Conservation (phyloP, 2,113 vertebrate genomes). For the Dasyornis broadbenti region DNA sequence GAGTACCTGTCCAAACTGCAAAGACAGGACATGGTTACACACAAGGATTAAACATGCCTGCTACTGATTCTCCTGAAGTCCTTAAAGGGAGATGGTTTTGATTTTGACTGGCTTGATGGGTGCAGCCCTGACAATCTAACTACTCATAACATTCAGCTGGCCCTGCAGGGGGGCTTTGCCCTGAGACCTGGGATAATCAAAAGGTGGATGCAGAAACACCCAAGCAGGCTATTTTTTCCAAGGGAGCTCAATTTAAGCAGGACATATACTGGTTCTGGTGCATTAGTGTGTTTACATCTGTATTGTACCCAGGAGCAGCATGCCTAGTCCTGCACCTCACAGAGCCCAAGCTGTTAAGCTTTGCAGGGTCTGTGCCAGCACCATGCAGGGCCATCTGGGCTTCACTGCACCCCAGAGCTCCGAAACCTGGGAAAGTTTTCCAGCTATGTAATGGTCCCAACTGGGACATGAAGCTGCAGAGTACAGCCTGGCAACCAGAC, state of each 20-base stretch:
- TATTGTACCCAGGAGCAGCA: rapidly evolving
- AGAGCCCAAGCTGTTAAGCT: background rate
- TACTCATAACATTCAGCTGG: background rate
- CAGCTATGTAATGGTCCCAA: background rate
- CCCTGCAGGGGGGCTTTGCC: background rate
- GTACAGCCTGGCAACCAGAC: background rate
- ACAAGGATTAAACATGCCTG: background rate
- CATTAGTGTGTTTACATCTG: background rate
- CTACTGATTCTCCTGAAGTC: background rate
- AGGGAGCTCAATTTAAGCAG: background rate
- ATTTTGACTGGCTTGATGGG: background rate
- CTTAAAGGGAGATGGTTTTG: background rate
- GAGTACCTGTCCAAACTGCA: constrained; percentile 66
- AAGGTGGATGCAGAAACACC: background rate
- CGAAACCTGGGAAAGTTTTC: background rate
- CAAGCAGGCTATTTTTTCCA: background rate
- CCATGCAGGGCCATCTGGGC: background rate
- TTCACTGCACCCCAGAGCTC: background rate
- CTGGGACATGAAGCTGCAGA: background rate
- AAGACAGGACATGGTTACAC: background rate
- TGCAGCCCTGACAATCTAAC: background rate
- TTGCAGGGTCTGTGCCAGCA: background rate
- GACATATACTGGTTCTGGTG: background rate
- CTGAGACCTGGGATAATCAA: background rate
- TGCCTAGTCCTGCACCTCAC: background rate